phyloP scores from a whole-genome alignment of 2,888 invertebrate genomes.

The Lasioglossum vierecki region DNA sequence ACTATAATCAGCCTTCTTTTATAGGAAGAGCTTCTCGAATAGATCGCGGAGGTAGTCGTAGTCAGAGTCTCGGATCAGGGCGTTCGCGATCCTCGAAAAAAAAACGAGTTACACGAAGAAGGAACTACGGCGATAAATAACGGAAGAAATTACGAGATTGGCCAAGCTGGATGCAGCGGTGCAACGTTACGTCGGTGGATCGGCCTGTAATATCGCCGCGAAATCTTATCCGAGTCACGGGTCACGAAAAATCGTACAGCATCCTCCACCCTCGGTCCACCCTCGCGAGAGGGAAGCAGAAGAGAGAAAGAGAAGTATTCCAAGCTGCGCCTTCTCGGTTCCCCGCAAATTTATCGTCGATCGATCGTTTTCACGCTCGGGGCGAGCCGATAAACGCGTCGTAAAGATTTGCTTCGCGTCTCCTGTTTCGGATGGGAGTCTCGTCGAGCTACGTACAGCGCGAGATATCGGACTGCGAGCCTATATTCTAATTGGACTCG shows the following conservation, averaged over 20 bases:
- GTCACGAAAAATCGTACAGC: conserved; percentile 14
- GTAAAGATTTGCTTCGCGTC: conserved; percentile 4
- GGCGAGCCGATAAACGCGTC: neutral
- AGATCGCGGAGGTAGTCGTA: neutral
- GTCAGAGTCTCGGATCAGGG: conserved; percentile 1
- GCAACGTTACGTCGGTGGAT: conserved; percentile 2
- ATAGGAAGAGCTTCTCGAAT: neutral
- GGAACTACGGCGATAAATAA: conserved; percentile 32
- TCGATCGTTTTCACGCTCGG: neutral
- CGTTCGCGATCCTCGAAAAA: conserved; percentile 17
- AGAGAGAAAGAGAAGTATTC: neutral
- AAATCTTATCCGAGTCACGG: conserved; percentile 14
- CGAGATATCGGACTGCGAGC: neutral
- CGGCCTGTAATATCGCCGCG: neutral
- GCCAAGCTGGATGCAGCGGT: neutral
- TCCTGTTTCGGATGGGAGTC: neutral
- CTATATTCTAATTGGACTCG: neutral
- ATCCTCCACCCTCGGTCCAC: neutral
- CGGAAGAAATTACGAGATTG: conserved; percentile 35
- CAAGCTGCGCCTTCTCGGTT: neutral
- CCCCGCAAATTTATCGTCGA: neutral
- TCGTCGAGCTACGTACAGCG: neutral
- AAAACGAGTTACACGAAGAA: neutral
- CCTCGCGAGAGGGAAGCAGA: neutral
- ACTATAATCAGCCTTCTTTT: neutral